These are phyloP conservation scores for Notothenia rossii DNA, from an alignment of 2,113 vertebrate genomes.

Conservation along the genomic window DNA sequence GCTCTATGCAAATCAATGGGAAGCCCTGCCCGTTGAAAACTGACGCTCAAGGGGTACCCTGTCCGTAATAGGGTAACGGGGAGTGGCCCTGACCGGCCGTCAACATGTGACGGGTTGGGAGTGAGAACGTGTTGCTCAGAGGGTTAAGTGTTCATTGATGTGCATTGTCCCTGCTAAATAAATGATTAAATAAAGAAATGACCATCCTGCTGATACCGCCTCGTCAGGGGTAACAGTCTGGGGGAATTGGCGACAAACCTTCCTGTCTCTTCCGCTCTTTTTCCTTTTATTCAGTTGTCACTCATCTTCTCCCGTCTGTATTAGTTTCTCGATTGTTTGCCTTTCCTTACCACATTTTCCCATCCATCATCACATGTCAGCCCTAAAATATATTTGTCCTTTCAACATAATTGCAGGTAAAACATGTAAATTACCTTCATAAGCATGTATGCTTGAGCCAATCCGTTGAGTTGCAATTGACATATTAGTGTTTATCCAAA, in stretches of 20 bases:
- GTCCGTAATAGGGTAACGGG: too few relatives aligned
- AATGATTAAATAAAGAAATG: neutral
- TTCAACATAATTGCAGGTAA: constrained; percentile 14
- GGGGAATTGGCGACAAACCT: constrained; percentile 6
- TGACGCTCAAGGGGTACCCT: too few relatives aligned
- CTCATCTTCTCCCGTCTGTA: neutral
- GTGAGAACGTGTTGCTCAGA: too few relatives aligned
- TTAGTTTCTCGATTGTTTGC: constrained; percentile 23
- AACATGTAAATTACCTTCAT: neutral
- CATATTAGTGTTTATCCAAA: too few relatives aligned
- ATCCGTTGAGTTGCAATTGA: too few relatives aligned
- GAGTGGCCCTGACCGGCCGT: too few relatives aligned
- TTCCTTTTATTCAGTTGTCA: constrained; percentile 31
- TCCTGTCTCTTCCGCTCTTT: constrained; percentile 34
- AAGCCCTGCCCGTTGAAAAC: too few relatives aligned
- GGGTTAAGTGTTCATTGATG: too few relatives aligned
- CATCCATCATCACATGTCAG: neutral
- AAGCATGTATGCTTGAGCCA: too few relatives aligned
- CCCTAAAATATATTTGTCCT: constrained; percentile 9
- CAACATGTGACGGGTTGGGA: too few relatives aligned
- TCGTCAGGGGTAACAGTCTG: constrained; percentile 35
- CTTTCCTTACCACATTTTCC: neutral
- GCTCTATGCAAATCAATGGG: too few relatives aligned
- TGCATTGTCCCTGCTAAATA: too few relatives aligned
- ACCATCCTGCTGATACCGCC: constrained; percentile 55